Conservation (phyloP, 2,113 vertebrate genomes). For the Hippocampus abdominalis region DNA sequence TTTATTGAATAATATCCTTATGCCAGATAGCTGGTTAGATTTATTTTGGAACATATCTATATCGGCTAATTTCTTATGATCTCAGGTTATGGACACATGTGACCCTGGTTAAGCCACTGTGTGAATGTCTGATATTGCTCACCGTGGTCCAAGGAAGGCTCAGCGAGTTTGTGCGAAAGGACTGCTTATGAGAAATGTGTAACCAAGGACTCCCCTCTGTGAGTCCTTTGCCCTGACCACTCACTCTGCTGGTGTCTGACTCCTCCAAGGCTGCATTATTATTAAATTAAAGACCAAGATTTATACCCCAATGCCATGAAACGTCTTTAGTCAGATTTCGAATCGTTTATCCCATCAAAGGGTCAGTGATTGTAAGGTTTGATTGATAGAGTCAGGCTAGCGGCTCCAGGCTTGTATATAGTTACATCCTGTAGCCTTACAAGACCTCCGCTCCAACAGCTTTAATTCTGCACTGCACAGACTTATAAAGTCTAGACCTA, state of each 20-base stretch:
- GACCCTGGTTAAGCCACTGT: no score
- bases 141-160: no score
- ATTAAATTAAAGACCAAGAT: slow-evolving; percentile 63
- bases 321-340: slow-evolving; percentile 60
- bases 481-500: slow-evolving; percentile 36
- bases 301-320: slow-evolving; percentile 53
- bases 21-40: no score
- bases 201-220: slow-evolving; percentile 46
- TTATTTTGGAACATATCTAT: no score
- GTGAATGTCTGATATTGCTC: no score
- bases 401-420: slow-evolving; percentile 30
- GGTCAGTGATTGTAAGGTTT: slow-evolving; percentile 37
- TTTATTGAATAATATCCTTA: no score
- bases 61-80: no score
- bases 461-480: slow-evolving; percentile 44
- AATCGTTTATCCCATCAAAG: slow-evolving; percentile 67
- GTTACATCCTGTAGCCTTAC: slow-evolving; percentile 48
- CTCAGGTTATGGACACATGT: no score
- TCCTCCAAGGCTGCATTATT: slow-evolving; percentile 34
- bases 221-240: slow-evolving; percentile 40
- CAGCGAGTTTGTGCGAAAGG: no score
- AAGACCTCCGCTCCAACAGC: slow-evolving; percentile 27
- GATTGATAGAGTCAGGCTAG: slow-evolving; percentile 53
- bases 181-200: slow-evolving; percentile 35
- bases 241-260: slow-evolving; percentile 34